phyloP scores from a whole-genome alignment of 2,888 invertebrate species.

The Liopterus haemorrhoidalis region DNA sequence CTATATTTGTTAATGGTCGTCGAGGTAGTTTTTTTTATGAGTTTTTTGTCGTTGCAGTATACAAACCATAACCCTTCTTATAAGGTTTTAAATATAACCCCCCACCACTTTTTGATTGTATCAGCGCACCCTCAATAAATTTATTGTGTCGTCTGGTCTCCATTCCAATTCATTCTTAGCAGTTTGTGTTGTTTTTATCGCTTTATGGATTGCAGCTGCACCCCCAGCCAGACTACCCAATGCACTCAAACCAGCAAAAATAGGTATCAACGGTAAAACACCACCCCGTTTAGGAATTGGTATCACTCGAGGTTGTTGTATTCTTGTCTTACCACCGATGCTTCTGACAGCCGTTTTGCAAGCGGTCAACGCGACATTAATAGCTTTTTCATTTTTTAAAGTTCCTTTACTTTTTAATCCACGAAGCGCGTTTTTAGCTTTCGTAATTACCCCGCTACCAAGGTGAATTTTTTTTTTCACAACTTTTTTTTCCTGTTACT shows the following conservation, averaged over 20 bases:
- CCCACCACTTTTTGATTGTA: too few species aligned
- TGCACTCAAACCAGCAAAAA: conserved; percentile 40
- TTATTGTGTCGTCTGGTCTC: conserved; percentile 40
- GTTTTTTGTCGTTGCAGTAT: conserved; percentile 21
- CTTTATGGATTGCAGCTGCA: conserved; percentile 39
- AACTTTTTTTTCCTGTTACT: conserved; percentile 2
- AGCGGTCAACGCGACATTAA: too few species aligned
- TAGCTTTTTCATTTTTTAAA: too few species aligned
- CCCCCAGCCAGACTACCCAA: conserved; percentile 40
- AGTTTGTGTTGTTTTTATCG: conserved; percentile 37
- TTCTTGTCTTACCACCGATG: too few species aligned
- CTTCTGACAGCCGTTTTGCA: too few species aligned
- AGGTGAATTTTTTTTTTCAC: background rate
- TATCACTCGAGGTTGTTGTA: conserved; percentile 33
- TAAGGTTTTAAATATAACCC: conserved; percentile 32
- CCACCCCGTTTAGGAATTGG: conserved; percentile 39
- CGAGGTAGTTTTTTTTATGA: too few species aligned
- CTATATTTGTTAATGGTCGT: conserved; percentile 32
- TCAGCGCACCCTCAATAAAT: conserved; percentile 41
- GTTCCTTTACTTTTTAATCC: too few species aligned
- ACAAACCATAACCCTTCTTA: conserved; percentile 31
- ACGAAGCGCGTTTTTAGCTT: conserved; percentile 4
- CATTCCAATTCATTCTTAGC: conserved; percentile 36
- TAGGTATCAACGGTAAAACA: conserved; percentile 37
- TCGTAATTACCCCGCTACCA: background rate